These are phyloP conservation scores for Copidosoma floridanum DNA, from an alignment of 1,140 invertebrate genomes.

Conservation along the genomic window DNA sequence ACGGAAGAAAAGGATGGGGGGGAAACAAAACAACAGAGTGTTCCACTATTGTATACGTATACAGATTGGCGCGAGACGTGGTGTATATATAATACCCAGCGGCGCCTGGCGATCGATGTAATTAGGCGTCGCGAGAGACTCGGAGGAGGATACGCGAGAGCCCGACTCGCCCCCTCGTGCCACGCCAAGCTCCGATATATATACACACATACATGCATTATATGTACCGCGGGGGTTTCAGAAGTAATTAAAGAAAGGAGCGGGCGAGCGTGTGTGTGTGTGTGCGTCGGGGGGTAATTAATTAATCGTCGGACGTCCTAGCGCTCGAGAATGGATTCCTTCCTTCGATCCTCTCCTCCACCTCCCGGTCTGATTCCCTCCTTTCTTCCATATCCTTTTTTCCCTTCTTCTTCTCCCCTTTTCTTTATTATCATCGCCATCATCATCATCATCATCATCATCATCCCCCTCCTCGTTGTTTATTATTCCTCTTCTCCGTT, in stretches of 20 bases:
- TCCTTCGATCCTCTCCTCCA: conserved; percentile 7
- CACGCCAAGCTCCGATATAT: background rate
- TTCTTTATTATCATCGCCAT: too few species aligned
- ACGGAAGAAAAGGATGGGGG: too few species aligned
- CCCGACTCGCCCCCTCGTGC: conserved; percentile 12
- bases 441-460: too few species aligned
- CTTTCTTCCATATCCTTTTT: background rate
- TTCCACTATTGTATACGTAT: too few species aligned
- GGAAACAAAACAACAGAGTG: too few species aligned
- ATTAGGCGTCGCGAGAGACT: conserved; percentile 6
- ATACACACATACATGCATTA: too few species aligned
- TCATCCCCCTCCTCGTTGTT: too few species aligned
- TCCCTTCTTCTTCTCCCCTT: background rate
- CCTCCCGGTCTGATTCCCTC: background rate
- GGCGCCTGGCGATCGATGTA: conserved; percentile 24
- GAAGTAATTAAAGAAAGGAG: conserved; percentile 37
- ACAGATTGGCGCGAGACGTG: too few species aligned
- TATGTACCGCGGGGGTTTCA: conserved; percentile 27
- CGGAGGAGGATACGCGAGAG: background rate
- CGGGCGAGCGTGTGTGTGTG: background rate
- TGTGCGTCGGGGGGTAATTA: conserved; percentile 25
- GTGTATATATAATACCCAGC: too few species aligned
- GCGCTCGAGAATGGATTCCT: conserved; percentile 18
- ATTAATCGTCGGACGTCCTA: conserved; percentile 36
- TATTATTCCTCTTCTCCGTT: too few species aligned